These are phyloP conservation scores for Porites australiensis DNA, from an alignment of 64 coral and sea anemone genomes.

Conservation along the genomic window DNA sequence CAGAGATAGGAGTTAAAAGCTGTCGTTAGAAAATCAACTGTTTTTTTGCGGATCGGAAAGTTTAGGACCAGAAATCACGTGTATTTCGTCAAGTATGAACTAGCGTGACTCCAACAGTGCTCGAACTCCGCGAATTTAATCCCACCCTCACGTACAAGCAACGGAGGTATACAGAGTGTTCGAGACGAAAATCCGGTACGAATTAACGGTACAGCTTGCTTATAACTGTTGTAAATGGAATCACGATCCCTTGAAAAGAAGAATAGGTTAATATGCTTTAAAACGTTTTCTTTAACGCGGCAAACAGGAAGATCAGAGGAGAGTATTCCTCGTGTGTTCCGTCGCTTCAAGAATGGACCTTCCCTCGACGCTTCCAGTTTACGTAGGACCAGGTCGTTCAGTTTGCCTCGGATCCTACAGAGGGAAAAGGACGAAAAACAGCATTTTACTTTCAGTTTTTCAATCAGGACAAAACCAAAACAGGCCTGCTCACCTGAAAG, in stretches of 20 bases:
- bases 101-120: conserved; percentile 6
- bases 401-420: not conserved
- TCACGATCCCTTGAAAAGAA: not conserved
- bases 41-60: not conserved
- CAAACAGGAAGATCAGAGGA: not conserved
- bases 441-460: not conserved
- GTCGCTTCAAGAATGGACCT: not conserved
- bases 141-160: not conserved
- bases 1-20: not conserved
- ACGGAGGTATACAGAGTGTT: too few species aligned
- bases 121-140: not conserved
- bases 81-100: not conserved
- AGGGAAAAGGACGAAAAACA: conserved; percentile 14
- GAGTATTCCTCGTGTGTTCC: not conserved
- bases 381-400: not conserved
- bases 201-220: not conserved
- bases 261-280: not conserved
- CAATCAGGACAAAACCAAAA: conserved; percentile 10
- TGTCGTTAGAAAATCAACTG: not conserved
- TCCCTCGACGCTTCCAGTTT: not conserved
- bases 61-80: not conserved
- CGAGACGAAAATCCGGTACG: not conserved
- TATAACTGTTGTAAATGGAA: not conserved
- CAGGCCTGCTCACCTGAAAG: not conserved
- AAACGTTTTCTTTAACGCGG: not conserved